phyloP scores from a whole-genome alignment of 2,113 vertebrate genomes.

The Nycticorax nycticorax region DNA sequence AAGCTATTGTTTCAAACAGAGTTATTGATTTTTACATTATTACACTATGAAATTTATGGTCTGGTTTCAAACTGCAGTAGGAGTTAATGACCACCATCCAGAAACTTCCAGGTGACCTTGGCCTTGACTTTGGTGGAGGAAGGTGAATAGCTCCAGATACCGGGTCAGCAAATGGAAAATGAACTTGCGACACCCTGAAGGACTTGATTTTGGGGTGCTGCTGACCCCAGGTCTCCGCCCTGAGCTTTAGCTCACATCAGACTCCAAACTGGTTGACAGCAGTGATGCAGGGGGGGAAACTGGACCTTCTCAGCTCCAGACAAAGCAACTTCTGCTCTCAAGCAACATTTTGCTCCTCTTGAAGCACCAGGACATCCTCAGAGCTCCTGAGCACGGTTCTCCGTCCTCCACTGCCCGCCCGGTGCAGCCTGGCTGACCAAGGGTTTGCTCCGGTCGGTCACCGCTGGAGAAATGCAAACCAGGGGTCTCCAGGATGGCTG shows the following conservation, averaged over 20 bases:
- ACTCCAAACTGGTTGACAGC: background rate
- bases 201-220: background rate
- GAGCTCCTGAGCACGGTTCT: background rate
- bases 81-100: conserved; percentile 63
- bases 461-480: background rate
- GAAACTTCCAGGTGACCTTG: conserved; percentile 68
- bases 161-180: background rate
- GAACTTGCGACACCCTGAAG: background rate
- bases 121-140: conserved; percentile 26
- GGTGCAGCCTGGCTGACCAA: background rate
- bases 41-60: conserved; percentile 73
- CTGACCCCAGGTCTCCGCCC: background rate
- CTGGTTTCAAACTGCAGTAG: conserved; percentile 69
- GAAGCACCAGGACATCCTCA: background rate
- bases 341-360: background rate
- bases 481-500: background rate
- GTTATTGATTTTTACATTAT: conserved; percentile 77
- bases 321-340: background rate
- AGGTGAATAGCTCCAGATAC: background rate
- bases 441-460: background rate
- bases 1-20: conserved; percentile 69
- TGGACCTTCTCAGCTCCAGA: background rate
- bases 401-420: background rate
- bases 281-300: background rate
- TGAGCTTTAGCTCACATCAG: background rate